These are phyloP conservation scores for Drosophila hydei DNA, from an alignment of 1,140 invertebrate genomes.

Conservation along the genomic window DNA sequence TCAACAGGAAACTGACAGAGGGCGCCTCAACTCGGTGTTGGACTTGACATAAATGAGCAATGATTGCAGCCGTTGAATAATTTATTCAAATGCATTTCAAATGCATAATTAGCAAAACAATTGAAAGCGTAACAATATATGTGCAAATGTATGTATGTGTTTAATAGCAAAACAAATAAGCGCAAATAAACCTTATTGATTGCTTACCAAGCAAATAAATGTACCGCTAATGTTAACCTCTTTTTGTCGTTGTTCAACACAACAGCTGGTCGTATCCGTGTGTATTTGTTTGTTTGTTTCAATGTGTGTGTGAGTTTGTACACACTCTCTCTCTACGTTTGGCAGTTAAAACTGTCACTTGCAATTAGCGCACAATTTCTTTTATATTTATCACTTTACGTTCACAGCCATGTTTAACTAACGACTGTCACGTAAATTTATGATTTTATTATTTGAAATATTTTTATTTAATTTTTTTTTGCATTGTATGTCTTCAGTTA, in stretches of 20 bases:
- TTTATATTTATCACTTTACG: constrained; percentile 8
- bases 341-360: constrained; percentile 44
- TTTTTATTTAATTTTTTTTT: constrained; percentile 9
- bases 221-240: constrained; percentile 57
- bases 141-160: neutral
- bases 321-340: constrained; percentile 20
- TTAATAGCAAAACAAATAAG: constrained; percentile 37
- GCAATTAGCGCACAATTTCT: constrained; percentile 23
- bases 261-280: constrained; percentile 58
- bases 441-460: neutral
- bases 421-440: neutral
- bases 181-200: constrained; percentile 53
- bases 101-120: neutral
- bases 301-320: constrained; percentile 21
- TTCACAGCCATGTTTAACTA: constrained; percentile 21
- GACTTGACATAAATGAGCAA: constrained; percentile 27
- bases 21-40: constrained; percentile 5
- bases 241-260: constrained; percentile 49
- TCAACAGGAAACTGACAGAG: constrained; percentile 24
- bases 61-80: constrained; percentile 40
- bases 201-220: constrained; percentile 58
- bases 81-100: constrained; percentile 27
- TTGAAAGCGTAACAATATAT: neutral
- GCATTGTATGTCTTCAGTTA: constrained; percentile 25
- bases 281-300: constrained; percentile 1